These are phyloP conservation scores for Wasmannia auropunctata DNA, from an alignment of 1,140 invertebrate genomes.

Conservation along the genomic window DNA sequence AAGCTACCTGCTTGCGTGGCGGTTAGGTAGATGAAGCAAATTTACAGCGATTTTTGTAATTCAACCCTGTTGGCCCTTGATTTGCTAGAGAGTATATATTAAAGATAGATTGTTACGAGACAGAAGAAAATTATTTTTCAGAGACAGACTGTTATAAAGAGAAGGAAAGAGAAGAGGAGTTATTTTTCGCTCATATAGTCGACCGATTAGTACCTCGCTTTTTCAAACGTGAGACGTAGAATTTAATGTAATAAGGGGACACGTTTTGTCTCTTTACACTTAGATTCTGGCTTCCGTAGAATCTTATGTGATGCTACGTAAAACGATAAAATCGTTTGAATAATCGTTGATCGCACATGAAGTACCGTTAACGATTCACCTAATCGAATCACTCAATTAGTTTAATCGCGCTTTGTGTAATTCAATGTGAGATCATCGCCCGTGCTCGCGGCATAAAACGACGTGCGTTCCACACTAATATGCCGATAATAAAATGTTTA, in stretches of 20 bases:
- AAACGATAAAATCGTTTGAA: constrained; percentile 30
- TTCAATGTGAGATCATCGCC: constrained; percentile 20
- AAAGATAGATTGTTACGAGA: constrained; percentile 22
- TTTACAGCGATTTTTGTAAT: constrained; percentile 25
- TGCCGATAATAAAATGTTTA: constrained; percentile 31
- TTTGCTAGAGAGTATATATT: not conserved
- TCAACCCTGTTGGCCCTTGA: constrained; percentile 19
- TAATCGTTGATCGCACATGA: not conserved
- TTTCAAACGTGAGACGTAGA: constrained; percentile 12
- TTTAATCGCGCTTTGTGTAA: constrained; percentile 10
- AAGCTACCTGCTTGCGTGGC: not conserved
- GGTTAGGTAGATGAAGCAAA: not conserved
- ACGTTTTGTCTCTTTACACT: constrained; percentile 9
- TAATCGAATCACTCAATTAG: constrained; percentile 9
- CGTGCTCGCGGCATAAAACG: not conserved
- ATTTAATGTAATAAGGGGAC: not conserved
- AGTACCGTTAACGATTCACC: not conserved
- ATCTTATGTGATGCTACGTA: constrained; percentile 2
- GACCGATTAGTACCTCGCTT: constrained; percentile 18
- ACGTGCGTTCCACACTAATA: not conserved
- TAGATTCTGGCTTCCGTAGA: constrained; percentile 26
- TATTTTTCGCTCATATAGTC: constrained; percentile 26
- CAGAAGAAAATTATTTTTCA: constrained; percentile 22
- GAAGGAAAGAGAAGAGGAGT: not conserved
- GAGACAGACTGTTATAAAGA: not conserved